These are phyloP conservation scores for Bryconaethiops microstoma DNA, from an alignment of 2,797 vertebrate genomes.

Conservation along the genomic window DNA sequence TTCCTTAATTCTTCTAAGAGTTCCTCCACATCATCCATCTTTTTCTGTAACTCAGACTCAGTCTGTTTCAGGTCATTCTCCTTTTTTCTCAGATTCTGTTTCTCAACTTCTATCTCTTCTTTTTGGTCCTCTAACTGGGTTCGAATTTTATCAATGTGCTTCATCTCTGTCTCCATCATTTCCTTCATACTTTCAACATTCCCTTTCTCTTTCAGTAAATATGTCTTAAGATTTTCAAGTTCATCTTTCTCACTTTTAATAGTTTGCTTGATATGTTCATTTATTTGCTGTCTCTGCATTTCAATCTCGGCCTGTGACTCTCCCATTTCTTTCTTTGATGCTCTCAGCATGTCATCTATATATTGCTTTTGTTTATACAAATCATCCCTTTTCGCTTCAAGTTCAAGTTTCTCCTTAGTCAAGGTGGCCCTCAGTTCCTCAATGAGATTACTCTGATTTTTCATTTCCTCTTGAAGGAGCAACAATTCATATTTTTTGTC, in stretches of 20 bases:
- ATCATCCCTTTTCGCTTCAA: conserved; percentile 12
- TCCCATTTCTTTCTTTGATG: background rate
- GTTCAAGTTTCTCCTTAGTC: conserved; percentile 7
- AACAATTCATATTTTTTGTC: conserved; percentile 13
- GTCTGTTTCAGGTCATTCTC: background rate
- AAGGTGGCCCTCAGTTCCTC: conserved; percentile 19
- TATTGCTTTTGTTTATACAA: conserved; percentile 17
- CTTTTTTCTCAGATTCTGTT: background rate
- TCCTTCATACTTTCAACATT: conserved; percentile 46
- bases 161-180: conserved; percentile 31
- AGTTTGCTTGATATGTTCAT: conserved; percentile 1
- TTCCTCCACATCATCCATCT: conserved; percentile 17
- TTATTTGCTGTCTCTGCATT: background rate
- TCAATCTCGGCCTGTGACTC: conserved; percentile 1
- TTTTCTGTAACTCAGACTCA: conserved; percentile 24
- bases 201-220: conserved; percentile 28
- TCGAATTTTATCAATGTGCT: conserved; percentile 32
- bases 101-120: conserved; percentile 24
- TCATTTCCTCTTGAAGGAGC: conserved; percentile 18
- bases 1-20: conserved; percentile 20
- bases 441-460: conserved; percentile 16
- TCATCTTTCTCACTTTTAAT: conserved; percentile 21
- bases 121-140: conserved; percentile 29
- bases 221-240: background rate
- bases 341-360: background rate